Conservation (phyloP, 1,140 invertebrate genomes). For the Teleopsis dalmanni region DNA sequence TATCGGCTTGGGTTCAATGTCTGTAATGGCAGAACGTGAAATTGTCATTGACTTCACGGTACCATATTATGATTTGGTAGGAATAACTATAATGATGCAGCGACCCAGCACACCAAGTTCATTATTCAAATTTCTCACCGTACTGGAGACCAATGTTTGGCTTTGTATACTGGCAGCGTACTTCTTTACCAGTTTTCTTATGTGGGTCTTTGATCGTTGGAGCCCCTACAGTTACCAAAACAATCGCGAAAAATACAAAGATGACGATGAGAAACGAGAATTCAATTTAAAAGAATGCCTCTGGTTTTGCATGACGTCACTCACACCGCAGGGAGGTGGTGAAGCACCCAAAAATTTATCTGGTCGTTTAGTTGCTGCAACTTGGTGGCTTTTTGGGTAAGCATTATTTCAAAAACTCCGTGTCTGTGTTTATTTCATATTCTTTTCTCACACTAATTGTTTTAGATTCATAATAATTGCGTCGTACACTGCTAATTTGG, state of each 20-base stretch:
- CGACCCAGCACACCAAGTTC: slow-evolving; percentile 65
- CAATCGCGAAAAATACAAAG: slow-evolving; percentile 84
- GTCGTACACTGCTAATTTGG: slow-evolving; percentile 96
- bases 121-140: slow-evolving; percentile 94
- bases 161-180: slow-evolving; percentile 91
- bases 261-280: slow-evolving; percentile 89
- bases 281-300: slow-evolving; percentile 94
- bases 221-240: slow-evolving; percentile 96
- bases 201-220: slow-evolving; percentile 94
- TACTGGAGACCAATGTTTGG: slow-evolving; percentile 94
- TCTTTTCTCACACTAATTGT: not conserved
- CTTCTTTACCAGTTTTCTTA: slow-evolving; percentile 87
- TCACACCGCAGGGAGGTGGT: slow-evolving; percentile 80
- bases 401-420: not conserved
- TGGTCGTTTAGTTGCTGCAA: slow-evolving; percentile 84
- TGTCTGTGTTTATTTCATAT: not conserved
- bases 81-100: slow-evolving; percentile 73
- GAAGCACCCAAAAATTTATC: slow-evolving; percentile 94
- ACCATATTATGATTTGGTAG: slow-evolving; percentile 91
- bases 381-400: slow-evolving; percentile 93
- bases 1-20: slow-evolving; percentile 78
- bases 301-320: slow-evolving; percentile 98
- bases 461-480: slow-evolving; percentile 87
- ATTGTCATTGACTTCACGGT: slow-evolving; percentile 93
- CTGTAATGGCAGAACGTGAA: slow-evolving; percentile 91